These are phyloP conservation scores for Sprattus sprattus DNA, from an alignment of 2,113 vertebrate genomes.

Conservation along the genomic window DNA sequence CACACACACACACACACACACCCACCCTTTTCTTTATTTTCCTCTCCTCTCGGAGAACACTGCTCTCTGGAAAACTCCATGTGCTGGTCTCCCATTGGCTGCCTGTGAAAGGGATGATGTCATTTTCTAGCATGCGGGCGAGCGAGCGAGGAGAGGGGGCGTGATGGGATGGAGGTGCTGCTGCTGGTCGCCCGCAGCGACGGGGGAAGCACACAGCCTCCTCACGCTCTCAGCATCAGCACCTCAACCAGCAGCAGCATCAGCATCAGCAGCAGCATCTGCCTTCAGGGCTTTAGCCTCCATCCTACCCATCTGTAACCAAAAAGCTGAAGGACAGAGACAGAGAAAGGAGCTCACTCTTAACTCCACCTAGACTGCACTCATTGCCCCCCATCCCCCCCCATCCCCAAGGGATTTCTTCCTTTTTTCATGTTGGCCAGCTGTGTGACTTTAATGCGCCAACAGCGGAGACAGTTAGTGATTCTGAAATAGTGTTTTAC, in stretches of 20 bases:
- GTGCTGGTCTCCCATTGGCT: constrained; percentile 62
- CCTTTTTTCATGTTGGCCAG: background rate
- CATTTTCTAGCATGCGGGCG: constrained; percentile 69
- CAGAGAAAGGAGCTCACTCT: background rate
- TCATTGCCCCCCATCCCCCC: background rate
- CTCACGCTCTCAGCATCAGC: background rate
- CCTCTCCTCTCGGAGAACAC: constrained; percentile 45
- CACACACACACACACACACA: constrained; percentile 30
- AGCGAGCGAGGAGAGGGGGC: constrained; percentile 50
- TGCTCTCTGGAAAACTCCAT: constrained; percentile 60
- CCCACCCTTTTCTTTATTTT: too few relatives aligned
- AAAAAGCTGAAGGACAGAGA: background rate
- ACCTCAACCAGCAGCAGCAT: background rate
- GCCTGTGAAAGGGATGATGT: constrained; percentile 72
- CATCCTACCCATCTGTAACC: background rate
- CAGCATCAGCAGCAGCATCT: background rate
- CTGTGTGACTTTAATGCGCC: background rate
- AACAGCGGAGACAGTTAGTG: too few relatives aligned
- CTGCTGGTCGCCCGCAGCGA: background rate
- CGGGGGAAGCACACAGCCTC: background rate
- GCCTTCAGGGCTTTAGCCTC: background rate
- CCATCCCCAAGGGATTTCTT: background rate
- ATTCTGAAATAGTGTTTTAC: too few relatives aligned
- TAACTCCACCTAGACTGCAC: background rate
- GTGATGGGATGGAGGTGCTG: background rate